A percentile compares a stretch with the other conserved stretches of the same genome.
phyloP scores from a whole-genome alignment of 2,888 invertebrate species.

The Troides helena region DNA sequence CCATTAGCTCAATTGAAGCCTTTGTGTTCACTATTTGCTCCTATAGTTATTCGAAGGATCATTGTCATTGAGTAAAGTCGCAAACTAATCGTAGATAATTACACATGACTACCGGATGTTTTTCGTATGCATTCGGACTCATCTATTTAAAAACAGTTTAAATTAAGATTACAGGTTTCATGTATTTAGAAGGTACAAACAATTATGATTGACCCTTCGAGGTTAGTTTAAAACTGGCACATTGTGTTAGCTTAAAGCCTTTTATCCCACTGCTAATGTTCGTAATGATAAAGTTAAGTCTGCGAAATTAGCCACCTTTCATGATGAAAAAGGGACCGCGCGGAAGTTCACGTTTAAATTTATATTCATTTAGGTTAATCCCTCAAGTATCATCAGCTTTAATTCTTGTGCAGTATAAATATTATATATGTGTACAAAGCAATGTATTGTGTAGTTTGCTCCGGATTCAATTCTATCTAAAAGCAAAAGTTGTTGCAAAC shows the following conservation, averaged over 20 bases:
- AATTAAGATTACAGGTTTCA: not conserved
- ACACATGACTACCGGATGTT: slow-evolving; percentile 4
- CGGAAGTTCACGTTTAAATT: slow-evolving; percentile 20
- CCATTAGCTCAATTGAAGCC: slow-evolving; percentile 64
- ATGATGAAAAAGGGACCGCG: slow-evolving; percentile 14
- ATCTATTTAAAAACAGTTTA: not conserved
- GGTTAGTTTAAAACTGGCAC: slow-evolving; percentile 1
- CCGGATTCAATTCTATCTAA: slow-evolving; percentile 30
- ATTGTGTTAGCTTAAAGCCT: slow-evolving; percentile 9
- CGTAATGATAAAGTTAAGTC: slow-evolving; percentile 25
- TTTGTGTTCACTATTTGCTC: slow-evolving; percentile 50
- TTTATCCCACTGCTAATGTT: slow-evolving; percentile 24
- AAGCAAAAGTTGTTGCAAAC: slow-evolving; percentile 56
- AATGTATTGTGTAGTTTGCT: slow-evolving; percentile 25
- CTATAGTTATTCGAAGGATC: slow-evolving; percentile 45
- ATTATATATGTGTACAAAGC: slow-evolving; percentile 23
- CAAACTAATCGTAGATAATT: slow-evolving; percentile 28
- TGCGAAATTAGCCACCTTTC: slow-evolving; percentile 25
- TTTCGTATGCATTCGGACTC: not conserved
- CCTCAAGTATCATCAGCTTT: slow-evolving; percentile 15
- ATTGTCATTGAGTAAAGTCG: slow-evolving; percentile 58
- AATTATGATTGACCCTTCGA: slow-evolving; percentile 4
- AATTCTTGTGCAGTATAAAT: slow-evolving; percentile 13
- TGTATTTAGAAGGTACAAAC: not conserved
- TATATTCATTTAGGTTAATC: slow-evolving; percentile 22